Evolutionary conservation across 2,888 invertebrate genomes (phyloP), one percentile per base, ranked within the genome.

Genomic region (Drosophila trichaetosa): DNA sequence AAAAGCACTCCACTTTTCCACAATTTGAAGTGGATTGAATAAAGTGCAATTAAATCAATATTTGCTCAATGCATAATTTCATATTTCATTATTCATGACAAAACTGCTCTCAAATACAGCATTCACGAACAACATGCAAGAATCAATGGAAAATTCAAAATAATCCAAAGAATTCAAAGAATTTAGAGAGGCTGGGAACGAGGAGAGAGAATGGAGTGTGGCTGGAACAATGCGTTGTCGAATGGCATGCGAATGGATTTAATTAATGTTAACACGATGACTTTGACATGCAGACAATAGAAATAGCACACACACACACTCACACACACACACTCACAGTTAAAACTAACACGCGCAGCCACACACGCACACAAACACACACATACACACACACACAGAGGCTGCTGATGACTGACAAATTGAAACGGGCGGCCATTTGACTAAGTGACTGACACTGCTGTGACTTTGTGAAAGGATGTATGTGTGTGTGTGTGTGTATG

Each of bases 191-290:
- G 36, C 27, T 10, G 11, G 18, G 6, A 27, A 18, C 4, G 38
- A 4, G 36, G 38, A 4, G 7, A 3, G 18, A 5, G 16, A 29
- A 18, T 3, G 29, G 36, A 51, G 57, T 49, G 56, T 21, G 42
- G 46, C n/a, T 27, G 53, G 67, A 34, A 72, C 71, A 82, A 80
- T 80, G 64, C 71, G 74, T 63, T 68, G 51, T 48, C 38, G 66
- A 70, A 80, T 69, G 65, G 53, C 75, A 73, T 79, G 74, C 67
- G 69, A 79, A 68, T 87, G 76, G 87, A 87, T 87, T 87, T 87
- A 89, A 87, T 89, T 89, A 87, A 87, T 89, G 89, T 87, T 89
- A 89, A 89, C 86, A 89, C 87, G 88, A 86, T 73, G 86, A 84
- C 85, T 87, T 80, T 89, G 86, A 84, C 89, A 86, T 72, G 84